These are phyloP conservation scores for Diploptera punctata DNA, from an alignment of 2,888 invertebrate species.

Conservation along the genomic window DNA sequence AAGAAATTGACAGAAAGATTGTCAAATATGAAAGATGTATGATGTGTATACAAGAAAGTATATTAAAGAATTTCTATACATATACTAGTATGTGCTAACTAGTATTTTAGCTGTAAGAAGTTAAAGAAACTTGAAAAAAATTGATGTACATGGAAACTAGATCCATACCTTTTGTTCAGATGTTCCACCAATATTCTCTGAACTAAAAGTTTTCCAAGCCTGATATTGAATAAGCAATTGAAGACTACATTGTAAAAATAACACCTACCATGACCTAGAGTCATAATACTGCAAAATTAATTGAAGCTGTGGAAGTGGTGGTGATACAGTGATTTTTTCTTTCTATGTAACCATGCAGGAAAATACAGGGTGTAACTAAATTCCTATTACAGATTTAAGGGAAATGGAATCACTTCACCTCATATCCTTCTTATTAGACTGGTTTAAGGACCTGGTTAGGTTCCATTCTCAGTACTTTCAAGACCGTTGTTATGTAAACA, in stretches of 20 bases:
- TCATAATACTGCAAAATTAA: not conserved
- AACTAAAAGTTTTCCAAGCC: not conserved
- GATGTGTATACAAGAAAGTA: no score
- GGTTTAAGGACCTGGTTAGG: no score
- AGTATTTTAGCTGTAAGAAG: not conserved
- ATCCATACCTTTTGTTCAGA: not conserved
- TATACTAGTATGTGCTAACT: not conserved
- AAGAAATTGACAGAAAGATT: not conserved
- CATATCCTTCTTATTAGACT: no score
- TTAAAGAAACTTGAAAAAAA: not conserved
- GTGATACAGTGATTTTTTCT: conserved; percentile 35
- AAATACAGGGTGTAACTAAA: conserved; percentile 9
- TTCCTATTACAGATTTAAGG: no score
- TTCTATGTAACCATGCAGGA: conserved; percentile 38
- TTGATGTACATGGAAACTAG: not conserved
- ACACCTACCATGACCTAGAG: not conserved
- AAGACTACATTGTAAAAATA: not conserved
- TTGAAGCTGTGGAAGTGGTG: conserved; percentile 38
- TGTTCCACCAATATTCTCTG: not conserved
- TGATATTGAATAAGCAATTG: not conserved
- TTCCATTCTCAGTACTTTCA: no score
- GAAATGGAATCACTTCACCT: no score
- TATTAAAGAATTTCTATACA: not conserved
- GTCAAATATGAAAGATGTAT: no score
- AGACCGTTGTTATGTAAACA: no score